Percentiles rank a stretch among this genome's conserved stretches.
Conservation (phyloP, 1,140 invertebrate species). For the Calosoma granatense region DNA sequence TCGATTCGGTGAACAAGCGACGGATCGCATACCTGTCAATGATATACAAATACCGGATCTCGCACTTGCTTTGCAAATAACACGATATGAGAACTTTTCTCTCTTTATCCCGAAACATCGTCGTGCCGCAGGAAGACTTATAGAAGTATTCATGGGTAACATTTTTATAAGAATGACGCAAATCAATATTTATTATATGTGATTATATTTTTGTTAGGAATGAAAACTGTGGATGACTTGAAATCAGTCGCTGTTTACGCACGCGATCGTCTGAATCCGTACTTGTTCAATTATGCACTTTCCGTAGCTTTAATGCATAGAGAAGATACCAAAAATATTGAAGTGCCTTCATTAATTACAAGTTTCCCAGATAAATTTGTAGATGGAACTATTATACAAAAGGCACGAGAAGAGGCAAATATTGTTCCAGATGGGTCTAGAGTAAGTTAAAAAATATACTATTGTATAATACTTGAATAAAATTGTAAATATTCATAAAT, state of each 20-base stretch:
- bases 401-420: conserved; percentile 55
- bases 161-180: not conserved
- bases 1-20: conserved; percentile 46
- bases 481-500: not conserved
- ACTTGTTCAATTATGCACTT: conserved; percentile 66
- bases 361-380: conserved; percentile 71
- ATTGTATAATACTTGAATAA: not conserved
- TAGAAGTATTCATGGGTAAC: conserved; percentile 59
- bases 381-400: conserved; percentile 56
- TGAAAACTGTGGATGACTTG: conserved; percentile 59
- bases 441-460: conserved; percentile 39
- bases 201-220: conserved; percentile 31
- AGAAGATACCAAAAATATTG: conserved; percentile 58
- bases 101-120: conserved; percentile 65
- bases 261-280: conserved; percentile 63
- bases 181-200: not conserved
- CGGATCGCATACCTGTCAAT: conserved; percentile 45
- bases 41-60: conserved; percentile 60
- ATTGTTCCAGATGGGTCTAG: conserved; percentile 51
- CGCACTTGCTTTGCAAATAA: conserved; percentile 50
- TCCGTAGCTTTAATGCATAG: conserved; percentile 67
- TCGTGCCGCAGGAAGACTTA: conserved; percentile 52
- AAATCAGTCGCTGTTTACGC: conserved; percentile 57
- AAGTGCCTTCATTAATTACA: conserved; percentile 57
- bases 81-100: conserved; percentile 59